Percentiles rank a stretch among this genome's conserved stretches.
These are phyloP conservation scores for Sarcophaga caerulescens DNA, from an alignment of 2,888 invertebrate genomes.

Conservation along the genomic window DNA sequence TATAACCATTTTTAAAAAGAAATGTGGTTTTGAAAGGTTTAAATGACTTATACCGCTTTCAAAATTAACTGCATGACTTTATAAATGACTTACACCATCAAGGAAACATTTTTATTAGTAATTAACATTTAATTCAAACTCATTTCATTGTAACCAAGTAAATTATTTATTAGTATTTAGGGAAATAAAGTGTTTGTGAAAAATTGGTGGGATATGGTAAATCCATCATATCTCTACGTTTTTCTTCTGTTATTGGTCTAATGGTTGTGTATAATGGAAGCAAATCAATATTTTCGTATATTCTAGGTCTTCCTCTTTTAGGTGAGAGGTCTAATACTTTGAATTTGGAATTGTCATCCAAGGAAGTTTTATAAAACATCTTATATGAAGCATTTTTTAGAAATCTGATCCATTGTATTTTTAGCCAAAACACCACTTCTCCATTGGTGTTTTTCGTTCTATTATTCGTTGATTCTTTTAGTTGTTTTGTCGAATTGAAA, in stretches of 20 bases:
- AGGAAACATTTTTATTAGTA: constrained; percentile 18
- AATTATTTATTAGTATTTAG: no score
- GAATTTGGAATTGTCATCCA: not conserved
- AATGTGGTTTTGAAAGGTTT: constrained; percentile 40
- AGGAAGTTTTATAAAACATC: no score
- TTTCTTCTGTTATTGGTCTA: not conserved
- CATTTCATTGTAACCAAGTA: no score
- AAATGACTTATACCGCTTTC: constrained; percentile 42
- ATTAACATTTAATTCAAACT: no score
- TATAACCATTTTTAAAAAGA: constrained; percentile 35
- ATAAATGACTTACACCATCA: constrained; percentile 25
- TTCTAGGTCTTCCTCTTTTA: constrained; percentile 13
- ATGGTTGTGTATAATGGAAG: not conserved
- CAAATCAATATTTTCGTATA: constrained; percentile 30
- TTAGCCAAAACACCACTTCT: no score
- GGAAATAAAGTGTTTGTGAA: constrained; percentile 29
- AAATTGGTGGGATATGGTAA: not conserved
- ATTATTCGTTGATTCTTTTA: no score
- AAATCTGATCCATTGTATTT: no score
- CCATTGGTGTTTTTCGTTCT: no score
- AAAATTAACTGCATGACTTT: constrained; percentile 45
- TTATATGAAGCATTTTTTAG: no score
- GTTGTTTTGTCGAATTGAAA: no score
- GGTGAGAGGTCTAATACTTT: not conserved
- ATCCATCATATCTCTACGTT: not conserved